Evolutionary conservation across 2,113 vertebrate species (phyloP), one percentile per base, ranked within the genome.

Genomic region (Delphinus delphis): DNA sequence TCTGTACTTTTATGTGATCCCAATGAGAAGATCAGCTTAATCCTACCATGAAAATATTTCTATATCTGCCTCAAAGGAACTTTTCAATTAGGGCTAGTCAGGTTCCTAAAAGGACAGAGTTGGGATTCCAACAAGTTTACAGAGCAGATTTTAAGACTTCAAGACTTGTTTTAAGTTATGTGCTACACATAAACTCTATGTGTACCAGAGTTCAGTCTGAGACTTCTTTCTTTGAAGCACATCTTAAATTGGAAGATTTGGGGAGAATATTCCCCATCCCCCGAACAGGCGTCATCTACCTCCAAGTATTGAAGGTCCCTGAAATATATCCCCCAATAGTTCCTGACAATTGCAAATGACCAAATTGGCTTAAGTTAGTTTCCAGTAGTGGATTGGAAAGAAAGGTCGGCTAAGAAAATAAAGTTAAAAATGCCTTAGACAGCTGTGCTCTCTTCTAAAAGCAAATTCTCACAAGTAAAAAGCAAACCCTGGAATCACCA

Each of bases 401-500:
- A 71, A 95, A 65, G 95, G 58, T 65, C 9, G 26, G 82, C 79
- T 86, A 89, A 55, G 60, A 92, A 89, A 92, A 83, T 70, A 74
- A 90, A 93, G 74, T 96, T 84, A 92, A 88, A 96, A 97, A 90
- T 71, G 84, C 60, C 68, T 50, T 70, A 55, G 88, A 90, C 96
- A 92, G 96, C 94, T 89, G 77, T 92, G 93, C n/a, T 90, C 3
- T 63, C 85, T 96, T 95, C 95, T 92, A 80, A 90, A 84, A 74
- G 94, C 36, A 96, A 95, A 97, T 80, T 38, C 53, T 93, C 81
- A 91, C 79, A 90, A 79, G 77, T 68, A 70, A 74, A 81, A 95
- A 82, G 68, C 93, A 53, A 95, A 97, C 91, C 74, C 73, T 73
- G 18, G 97, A 93, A 86, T 95, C 92, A 96, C 92, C 62, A 76